Evolutionary conservation across 2,113 vertebrate genomes (phyloP).

Genomic region (Athene cunicularia): DNA sequence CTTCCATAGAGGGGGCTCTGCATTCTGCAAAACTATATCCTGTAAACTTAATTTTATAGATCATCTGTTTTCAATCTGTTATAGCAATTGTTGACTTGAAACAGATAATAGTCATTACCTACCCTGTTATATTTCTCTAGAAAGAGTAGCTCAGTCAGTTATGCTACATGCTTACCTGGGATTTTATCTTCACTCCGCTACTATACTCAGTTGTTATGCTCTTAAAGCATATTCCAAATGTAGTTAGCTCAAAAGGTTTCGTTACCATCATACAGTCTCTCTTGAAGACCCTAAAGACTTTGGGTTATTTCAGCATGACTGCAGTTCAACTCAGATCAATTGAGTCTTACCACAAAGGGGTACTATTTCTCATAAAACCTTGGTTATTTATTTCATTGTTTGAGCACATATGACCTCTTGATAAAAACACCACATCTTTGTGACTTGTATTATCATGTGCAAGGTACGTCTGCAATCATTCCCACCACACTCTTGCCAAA

Average conservation of each 20-base stretch:
- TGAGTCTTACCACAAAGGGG: background rate
- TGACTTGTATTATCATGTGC: rapidly evolving
- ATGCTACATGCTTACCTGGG: background rate
- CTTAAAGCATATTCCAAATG: background rate
- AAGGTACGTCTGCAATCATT: background rate
- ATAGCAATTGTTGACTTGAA: background rate
- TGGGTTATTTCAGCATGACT: background rate
- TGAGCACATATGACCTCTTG: background rate
- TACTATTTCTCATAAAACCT: background rate
- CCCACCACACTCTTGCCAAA: background rate
- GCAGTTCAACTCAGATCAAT: background rate
- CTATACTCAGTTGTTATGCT: background rate
- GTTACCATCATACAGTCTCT: background rate
- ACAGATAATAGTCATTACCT: background rate
- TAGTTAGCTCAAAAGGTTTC: background rate
- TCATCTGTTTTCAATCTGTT: background rate
- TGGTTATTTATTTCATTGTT: background rate
- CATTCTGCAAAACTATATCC: background rate
- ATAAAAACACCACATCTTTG: background rate
- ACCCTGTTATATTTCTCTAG: background rate
- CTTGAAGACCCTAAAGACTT: background rate
- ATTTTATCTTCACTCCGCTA: background rate
- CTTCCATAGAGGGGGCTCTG: background rate
- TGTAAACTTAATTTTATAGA: background rate
- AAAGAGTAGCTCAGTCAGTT: background rate